These are phyloP conservation scores for Celastrina argiolus DNA, from an alignment of 2,888 invertebrate genomes.

Conservation along the genomic window DNA sequence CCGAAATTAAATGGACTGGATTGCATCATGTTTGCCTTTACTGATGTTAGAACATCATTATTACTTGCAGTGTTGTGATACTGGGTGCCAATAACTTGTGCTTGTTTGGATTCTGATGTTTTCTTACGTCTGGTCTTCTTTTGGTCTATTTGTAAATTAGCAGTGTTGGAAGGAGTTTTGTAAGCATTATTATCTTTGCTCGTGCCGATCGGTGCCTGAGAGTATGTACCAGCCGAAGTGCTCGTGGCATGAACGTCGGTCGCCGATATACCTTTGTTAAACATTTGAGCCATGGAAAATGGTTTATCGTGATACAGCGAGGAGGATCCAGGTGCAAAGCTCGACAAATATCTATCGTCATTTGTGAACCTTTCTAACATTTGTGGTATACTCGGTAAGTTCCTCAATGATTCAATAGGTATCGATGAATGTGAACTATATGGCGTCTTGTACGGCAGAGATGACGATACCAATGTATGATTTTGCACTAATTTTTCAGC, in stretches of 20 bases:
- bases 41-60: slow-evolving; percentile 58
- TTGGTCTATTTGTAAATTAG: slow-evolving; percentile 46
- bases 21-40: slow-evolving; percentile 81
- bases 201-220: slow-evolving; percentile 52
- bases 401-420: slow-evolving; percentile 73
- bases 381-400: slow-evolving; percentile 77
- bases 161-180: slow-evolving; percentile 47
- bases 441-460: slow-evolving; percentile 63
- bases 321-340: slow-evolving; percentile 61
- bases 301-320: slow-evolving; percentile 78
- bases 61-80: slow-evolving; percentile 81
- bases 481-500: slow-evolving; percentile 59
- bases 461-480: slow-evolving; percentile 51
- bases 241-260: slow-evolving; percentile 57
- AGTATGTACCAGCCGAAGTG: slow-evolving; percentile 54
- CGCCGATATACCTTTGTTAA: slow-evolving; percentile 65
- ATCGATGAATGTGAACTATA: slow-evolving; percentile 59
- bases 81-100: slow-evolving; percentile 57
- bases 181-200: slow-evolving; percentile 59
- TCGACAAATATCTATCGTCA: slow-evolving; percentile 75
- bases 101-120: slow-evolving; percentile 50
- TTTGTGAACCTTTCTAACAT: slow-evolving; percentile 78
- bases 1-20: slow-evolving; percentile 92
- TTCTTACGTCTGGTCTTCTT: slow-evolving; percentile 64
- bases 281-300: slow-evolving; percentile 80